phyloP scores from a whole-genome alignment of 2,797 vertebrate species.

The Syngnathus acus region DNA sequence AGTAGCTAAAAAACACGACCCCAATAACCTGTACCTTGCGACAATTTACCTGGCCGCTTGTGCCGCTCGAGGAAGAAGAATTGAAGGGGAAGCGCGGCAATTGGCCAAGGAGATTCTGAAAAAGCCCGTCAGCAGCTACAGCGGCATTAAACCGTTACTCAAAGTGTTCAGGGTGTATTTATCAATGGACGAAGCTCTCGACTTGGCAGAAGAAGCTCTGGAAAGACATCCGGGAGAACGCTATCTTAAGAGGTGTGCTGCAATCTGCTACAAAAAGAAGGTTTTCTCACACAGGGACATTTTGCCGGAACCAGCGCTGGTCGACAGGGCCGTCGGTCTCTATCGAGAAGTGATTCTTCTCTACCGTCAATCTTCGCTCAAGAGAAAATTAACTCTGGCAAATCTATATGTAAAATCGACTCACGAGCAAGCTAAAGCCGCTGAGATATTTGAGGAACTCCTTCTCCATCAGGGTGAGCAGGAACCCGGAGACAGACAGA shows the following conservation, averaged over 20 bases:
- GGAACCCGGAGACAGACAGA: constrained; percentile 31
- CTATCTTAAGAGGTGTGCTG: constrained; percentile 42
- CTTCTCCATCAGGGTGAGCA: constrained; percentile 11
- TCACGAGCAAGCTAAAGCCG: constrained; percentile 12
- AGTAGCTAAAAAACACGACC: constrained; percentile 38
- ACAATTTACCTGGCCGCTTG: constrained; percentile 27
- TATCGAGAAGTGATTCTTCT: constrained; percentile 35
- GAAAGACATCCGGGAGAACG: constrained; percentile 44
- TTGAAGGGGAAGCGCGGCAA: constrained; percentile 18
- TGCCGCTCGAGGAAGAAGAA: neutral
- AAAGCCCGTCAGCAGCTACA: constrained; percentile 44
- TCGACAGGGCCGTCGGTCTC: constrained; percentile 35
- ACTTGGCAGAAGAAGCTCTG: constrained; percentile 44
- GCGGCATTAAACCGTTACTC: constrained; percentile 41
- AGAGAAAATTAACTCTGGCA: constrained; percentile 30
- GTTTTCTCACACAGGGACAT: constrained; percentile 17
- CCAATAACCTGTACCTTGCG: constrained; percentile 45
- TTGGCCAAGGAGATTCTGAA: constrained; percentile 31
- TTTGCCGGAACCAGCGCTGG: constrained; percentile 15
- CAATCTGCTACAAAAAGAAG: constrained; percentile 42
- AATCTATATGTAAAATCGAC: constrained; percentile 14
- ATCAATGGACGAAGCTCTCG: constrained; percentile 44
- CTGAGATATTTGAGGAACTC: constrained; percentile 29
- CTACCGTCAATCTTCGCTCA: constrained; percentile 37
- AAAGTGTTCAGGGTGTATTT: constrained; percentile 24